Percentiles rank a stretch among this genome's conserved stretches.
Evolutionary conservation across 2,888 invertebrate genomes (phyloP).

Genomic region (Leptopterna dolabrata): DNA sequence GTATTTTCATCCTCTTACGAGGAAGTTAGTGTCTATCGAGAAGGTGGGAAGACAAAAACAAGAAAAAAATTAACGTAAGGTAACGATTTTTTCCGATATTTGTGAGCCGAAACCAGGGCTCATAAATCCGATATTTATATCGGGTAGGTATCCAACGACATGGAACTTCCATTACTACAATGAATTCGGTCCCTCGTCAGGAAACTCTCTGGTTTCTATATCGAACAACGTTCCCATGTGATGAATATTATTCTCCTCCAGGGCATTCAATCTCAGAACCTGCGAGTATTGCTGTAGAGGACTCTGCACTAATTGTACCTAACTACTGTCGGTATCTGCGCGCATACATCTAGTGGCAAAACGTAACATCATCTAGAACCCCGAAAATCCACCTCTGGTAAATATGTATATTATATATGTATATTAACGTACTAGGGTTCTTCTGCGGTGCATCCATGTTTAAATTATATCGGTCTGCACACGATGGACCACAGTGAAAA

Average conservation of each 20-base stretch:
- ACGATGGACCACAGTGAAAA: no score
- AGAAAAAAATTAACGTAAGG: background rate
- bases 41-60: background rate
- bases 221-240: background rate
- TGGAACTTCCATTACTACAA: conserved; percentile 41
- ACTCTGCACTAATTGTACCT: no score
- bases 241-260: background rate
- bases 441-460: no score
- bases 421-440: no score
- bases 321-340: no score
- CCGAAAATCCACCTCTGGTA: no score
- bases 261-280: no score
- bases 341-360: no score
- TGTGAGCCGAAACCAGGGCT: background rate
- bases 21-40: background rate
- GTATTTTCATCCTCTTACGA: background rate
- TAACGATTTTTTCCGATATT: background rate
- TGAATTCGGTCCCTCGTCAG: background rate
- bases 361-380: no score
- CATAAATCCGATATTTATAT: conserved; percentile 41
- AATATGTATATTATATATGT: no score
- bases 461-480: no score
- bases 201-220: conserved; percentile 33
- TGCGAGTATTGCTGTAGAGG: no score
- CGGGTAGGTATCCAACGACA: conserved; percentile 25